phyloP scores from a whole-genome alignment of 2,113 vertebrate genomes.

The Carettochelys insculpta region DNA sequence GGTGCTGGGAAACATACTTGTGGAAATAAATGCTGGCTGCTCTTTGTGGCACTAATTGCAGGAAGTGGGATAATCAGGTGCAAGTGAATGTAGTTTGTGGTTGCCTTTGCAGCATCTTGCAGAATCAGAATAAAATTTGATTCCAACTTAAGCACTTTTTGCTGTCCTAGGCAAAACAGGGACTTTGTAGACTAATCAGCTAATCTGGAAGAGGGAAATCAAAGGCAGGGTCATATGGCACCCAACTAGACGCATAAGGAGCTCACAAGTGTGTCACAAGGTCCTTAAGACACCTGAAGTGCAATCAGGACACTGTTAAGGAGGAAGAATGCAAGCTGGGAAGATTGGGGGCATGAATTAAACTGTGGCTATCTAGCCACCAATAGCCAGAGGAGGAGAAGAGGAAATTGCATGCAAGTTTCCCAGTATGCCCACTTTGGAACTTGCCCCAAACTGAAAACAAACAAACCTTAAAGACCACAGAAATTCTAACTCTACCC shows the following conservation, averaged over 20 bases:
- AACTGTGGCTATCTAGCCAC: fast-evolving
- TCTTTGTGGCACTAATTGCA: fast-evolving
- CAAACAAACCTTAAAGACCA: fast-evolving
- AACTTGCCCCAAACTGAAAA: neutral
- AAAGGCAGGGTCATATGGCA: fast-evolving
- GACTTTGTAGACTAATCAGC: neutral
- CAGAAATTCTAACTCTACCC: fast-evolving
- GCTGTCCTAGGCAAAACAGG: fast-evolving
- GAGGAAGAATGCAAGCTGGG: neutral
- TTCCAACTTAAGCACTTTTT: neutral
- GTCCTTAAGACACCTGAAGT: neutral
- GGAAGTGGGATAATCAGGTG: slow-evolving; percentile 10
- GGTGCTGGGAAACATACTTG: neutral
- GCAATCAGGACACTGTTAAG: fast-evolving
- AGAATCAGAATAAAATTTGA: slow-evolving; percentile 35
- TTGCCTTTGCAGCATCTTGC: neutral
- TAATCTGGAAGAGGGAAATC: neutral
- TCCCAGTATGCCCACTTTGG: neutral
- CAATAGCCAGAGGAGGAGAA: neutral
- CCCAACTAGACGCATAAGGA: neutral
- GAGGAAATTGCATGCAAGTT: neutral
- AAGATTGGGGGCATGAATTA: neutral
- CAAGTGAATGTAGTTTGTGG: fast-evolving
- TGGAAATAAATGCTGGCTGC: fast-evolving
- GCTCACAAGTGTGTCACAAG: neutral